These are phyloP conservation scores for Anguilla marmorata DNA, from an alignment of 2,797 vertebrate genomes.

Conservation along the genomic window DNA sequence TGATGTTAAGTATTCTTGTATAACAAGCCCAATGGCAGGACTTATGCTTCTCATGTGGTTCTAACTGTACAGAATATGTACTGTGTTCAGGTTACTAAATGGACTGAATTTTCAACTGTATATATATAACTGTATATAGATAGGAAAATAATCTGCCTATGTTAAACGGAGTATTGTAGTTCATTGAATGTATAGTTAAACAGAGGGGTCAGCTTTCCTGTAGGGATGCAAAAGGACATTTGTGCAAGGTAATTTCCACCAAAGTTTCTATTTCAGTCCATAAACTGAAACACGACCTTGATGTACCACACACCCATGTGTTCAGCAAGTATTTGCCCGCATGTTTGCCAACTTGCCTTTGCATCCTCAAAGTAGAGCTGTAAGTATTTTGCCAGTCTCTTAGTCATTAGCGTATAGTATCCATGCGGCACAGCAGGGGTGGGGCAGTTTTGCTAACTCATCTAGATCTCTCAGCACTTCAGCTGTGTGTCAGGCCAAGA, in stretches of 20 bases:
- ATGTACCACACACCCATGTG: background rate
- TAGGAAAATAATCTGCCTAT: background rate
- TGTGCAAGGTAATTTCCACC: too few relatives aligned
- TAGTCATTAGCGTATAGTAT: background rate
- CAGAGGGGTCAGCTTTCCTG: background rate
- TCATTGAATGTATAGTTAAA: background rate
- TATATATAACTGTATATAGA: background rate
- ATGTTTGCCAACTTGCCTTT: too few relatives aligned
- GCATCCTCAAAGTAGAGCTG: background rate
- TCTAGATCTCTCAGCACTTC: background rate
- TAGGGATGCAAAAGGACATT: too few relatives aligned
- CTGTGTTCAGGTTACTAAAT: background rate
- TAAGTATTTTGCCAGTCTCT: background rate
- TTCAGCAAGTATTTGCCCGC: background rate
- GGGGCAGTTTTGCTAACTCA: background rate
- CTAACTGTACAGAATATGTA: background rate
- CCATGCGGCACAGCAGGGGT: background rate
- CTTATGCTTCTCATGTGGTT: background rate
- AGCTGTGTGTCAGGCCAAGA: background rate
- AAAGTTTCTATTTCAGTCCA: too few relatives aligned
- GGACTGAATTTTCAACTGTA: background rate
- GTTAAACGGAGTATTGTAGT: background rate
- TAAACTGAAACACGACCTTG: too few relatives aligned
- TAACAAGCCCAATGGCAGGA: too few relatives aligned
- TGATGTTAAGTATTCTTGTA: slow-evolving; percentile 7